Conservation (phyloP, 2,797 vertebrate genomes). For the Pipistrellus pipistrellus region DNA sequence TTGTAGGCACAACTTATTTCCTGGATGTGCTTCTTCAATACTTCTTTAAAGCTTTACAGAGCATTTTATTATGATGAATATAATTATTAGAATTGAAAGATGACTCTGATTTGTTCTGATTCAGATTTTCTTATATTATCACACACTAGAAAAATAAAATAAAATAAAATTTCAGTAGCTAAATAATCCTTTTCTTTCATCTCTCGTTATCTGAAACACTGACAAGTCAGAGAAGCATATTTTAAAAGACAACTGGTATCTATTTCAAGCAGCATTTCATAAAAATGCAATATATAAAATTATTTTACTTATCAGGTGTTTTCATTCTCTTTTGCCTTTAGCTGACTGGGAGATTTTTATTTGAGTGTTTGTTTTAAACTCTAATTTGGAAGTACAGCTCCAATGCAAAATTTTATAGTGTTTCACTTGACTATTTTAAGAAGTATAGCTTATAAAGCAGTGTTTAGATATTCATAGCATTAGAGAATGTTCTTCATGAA, state of each 20-base stretch:
- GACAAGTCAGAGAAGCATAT: conserved; percentile 62
- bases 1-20: not conserved
- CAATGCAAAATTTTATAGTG: not conserved
- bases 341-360: not conserved
- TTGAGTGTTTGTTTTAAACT: not conserved
- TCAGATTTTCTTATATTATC: conserved; percentile 60
- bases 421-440: not conserved
- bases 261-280: conserved; percentile 32
- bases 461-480: not conserved
- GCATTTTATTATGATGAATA: conserved; percentile 56
- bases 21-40: conserved; percentile 1
- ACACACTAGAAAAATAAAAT: conserved; percentile 53
- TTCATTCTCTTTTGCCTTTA: conserved; percentile 8
- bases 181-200: conserved; percentile 16
- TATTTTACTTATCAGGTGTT: conserved; percentile 61
- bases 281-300: not conserved
- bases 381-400: not conserved
- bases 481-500: not conserved
- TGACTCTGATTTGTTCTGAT: not conserved
- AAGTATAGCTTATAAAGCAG: not conserved
- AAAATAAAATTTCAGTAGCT: conserved; percentile 65
- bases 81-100: not conserved
- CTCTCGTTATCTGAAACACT: conserved; percentile 48
- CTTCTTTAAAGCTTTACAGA: conserved; percentile 50
- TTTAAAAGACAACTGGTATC: not conserved